phyloP scores from a whole-genome alignment of 2,797 vertebrate species.

The Heteromormyrus szaboi region DNA sequence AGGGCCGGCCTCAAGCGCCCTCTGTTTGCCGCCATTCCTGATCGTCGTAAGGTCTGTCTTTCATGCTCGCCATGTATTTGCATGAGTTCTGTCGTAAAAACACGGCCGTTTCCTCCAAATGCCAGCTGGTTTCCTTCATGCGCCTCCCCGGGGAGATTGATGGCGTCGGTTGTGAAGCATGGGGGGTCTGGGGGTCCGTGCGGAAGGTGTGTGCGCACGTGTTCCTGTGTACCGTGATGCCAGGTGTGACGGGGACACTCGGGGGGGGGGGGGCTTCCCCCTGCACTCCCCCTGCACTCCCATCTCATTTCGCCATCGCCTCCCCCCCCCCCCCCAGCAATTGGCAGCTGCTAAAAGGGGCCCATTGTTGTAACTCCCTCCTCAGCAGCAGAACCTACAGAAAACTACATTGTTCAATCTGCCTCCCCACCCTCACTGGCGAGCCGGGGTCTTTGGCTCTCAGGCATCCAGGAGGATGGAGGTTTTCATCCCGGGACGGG shows the following conservation, averaged over 20 bases:
- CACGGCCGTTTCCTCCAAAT: background rate
- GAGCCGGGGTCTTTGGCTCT: background rate
- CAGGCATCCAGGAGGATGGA: background rate
- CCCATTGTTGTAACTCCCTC: slow-evolving; percentile 55
- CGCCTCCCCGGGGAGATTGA: background rate
- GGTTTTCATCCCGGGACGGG: background rate
- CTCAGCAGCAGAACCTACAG: slow-evolving; percentile 45
- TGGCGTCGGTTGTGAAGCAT: background rate
- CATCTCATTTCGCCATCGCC: background rate
- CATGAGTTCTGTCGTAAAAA: background rate
- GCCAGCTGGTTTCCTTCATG: background rate
- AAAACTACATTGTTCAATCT: slow-evolving; percentile 51
- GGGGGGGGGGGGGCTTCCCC: background rate
- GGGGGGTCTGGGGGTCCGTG: background rate
- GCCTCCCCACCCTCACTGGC: background rate
- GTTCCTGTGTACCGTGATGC: background rate
- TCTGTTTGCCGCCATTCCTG: background rate
- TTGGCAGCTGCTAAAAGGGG: slow-evolving; percentile 44
- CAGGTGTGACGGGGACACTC: background rate
- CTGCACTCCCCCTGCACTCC: background rate
- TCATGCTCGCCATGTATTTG: background rate
- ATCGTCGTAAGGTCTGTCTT: background rate
- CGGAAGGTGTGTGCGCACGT: background rate
- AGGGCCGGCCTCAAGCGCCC: background rate
- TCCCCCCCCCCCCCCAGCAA: background rate